Conservation (phyloP, 1,140 invertebrate genomes). For the Drosophila tsacasi region DNA sequence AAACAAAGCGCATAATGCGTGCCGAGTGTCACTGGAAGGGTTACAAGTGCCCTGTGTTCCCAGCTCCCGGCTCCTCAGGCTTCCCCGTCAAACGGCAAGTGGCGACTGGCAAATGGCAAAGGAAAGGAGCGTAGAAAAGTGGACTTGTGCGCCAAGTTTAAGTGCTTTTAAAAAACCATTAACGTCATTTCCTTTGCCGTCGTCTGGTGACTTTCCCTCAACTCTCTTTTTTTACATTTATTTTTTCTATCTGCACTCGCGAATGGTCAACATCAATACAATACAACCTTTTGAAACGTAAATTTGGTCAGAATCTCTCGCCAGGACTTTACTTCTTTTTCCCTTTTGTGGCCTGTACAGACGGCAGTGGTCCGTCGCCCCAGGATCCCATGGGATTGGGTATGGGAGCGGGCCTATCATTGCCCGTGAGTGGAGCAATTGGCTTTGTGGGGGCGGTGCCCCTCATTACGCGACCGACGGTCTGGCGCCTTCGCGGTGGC, state of each 20-base stretch:
- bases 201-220: slow-evolving; percentile 26
- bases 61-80: slow-evolving; percentile 4
- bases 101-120: slow-evolving; percentile 16
- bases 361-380: slow-evolving; percentile 26
- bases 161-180: slow-evolving; percentile 84
- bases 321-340: slow-evolving; percentile 1
- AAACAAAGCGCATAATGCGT: slow-evolving; percentile 70
- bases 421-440: slow-evolving; percentile 4
- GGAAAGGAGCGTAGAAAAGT: slow-evolving; percentile 12
- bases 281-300: slow-evolving; percentile 24
- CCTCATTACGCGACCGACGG: background rate
- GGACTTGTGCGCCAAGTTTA: slow-evolving; percentile 74
- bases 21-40: slow-evolving; percentile 54
- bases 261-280: slow-evolving; percentile 42
- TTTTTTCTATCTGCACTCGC: slow-evolving; percentile 28
- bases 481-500: slow-evolving; percentile 6
- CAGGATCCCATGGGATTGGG: slow-evolving; percentile 45
- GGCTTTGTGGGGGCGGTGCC: background rate
- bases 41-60: slow-evolving; percentile 33
- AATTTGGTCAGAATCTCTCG: slow-evolving; percentile 47
- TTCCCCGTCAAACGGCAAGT: background rate
- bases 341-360: background rate
- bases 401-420: slow-evolving; percentile 30
- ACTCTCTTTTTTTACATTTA: slow-evolving; percentile 16
- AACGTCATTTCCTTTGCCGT: slow-evolving; percentile 71